Evolutionary conservation across 2,888 invertebrate genomes (phyloP), one percentile per base, ranked within the genome.

Genomic region (Drosophila robusta): DNA sequence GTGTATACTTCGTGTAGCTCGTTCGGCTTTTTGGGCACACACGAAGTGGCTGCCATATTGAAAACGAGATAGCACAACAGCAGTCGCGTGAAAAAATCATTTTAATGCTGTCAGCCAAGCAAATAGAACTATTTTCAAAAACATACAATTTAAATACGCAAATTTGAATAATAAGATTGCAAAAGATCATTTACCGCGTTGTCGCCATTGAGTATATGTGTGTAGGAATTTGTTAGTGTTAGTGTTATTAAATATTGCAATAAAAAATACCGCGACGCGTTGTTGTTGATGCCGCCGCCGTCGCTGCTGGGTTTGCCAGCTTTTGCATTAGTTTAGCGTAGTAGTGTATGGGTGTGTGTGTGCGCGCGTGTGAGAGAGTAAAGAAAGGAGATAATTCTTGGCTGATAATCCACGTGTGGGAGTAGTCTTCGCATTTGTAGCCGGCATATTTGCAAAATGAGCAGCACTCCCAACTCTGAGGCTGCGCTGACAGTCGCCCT

Each of bases 11-110:
- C 56, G 77, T 71, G 14, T 11, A 41, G 6, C 34, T 49, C 39
- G 66, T 55, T 70, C 62, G 39, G 45, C 3, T 54, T 39, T 47
- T 47, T 47, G 62, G 66, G 70, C 38, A 67, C 24, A 57, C 57
- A 78, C 89, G 90, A 90, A 83, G 66, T 7, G 62, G 79, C 75
- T 72, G 90, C 90, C 89, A 89, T 89, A 62, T 89, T 89, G 90
- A 47, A 80, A 74, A 76, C 64, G 54, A 64, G 41, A 41, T 60
- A 52, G 44, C 46, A 34, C 39, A 14, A n/a, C 56, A 50, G 64
- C 52, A 44, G 55, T 74, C 85, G 78, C 22, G 82, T 80, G 87
- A 88, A 87, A 87, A 87, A 87, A 68, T 65, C 8, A 49, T 51
- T 64, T 51, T n/a, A 32, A n/a, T 18, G 29, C 44, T 49, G 50